Evolutionary conservation across 1,140 invertebrate species (phyloP).

Genomic region (Chionoecetes opilio): DNA sequence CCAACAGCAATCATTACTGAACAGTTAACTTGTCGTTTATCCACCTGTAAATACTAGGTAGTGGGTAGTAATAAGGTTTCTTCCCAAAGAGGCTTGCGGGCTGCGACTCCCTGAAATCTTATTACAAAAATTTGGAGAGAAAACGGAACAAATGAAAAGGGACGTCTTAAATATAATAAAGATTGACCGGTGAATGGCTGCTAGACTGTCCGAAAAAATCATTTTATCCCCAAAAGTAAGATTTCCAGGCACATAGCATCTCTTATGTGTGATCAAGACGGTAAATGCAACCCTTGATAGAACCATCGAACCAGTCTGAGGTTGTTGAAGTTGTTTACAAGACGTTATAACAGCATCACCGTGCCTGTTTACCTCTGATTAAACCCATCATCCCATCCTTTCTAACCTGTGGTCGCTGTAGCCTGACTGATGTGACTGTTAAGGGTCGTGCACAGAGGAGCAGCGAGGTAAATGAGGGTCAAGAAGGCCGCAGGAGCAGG

Average conservation of each 20-base stretch:
- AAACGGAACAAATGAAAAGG: slow-evolving; percentile 69
- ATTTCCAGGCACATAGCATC: neutral
- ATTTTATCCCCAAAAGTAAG: neutral
- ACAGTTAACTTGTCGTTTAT: too few relatives aligned
- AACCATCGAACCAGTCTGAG: slow-evolving; percentile 59
- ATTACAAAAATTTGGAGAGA: slow-evolving; percentile 47
- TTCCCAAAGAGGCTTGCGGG: too few relatives aligned
- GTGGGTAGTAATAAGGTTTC: too few relatives aligned
- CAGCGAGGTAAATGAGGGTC: neutral
- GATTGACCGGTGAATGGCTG: neutral
- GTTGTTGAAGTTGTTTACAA: slow-evolving; percentile 60
- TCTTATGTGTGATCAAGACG: neutral
- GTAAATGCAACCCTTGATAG: neutral
- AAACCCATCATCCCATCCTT: neutral
- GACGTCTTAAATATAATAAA: slow-evolving; percentile 49
- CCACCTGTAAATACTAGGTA: too few relatives aligned
- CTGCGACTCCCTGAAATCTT: too few relatives aligned
- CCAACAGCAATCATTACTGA: too few relatives aligned
- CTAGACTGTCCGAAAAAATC: neutral
- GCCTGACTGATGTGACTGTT: neutral
- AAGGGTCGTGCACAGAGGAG: neutral
- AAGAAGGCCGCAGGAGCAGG: neutral
- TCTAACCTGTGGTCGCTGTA: neutral
- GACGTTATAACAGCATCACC: slow-evolving; percentile 13
- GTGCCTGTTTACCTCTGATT: neutral